phyloP scores from a whole-genome alignment of 2,113 vertebrate genomes.

The Lasiurus borealis region DNA sequence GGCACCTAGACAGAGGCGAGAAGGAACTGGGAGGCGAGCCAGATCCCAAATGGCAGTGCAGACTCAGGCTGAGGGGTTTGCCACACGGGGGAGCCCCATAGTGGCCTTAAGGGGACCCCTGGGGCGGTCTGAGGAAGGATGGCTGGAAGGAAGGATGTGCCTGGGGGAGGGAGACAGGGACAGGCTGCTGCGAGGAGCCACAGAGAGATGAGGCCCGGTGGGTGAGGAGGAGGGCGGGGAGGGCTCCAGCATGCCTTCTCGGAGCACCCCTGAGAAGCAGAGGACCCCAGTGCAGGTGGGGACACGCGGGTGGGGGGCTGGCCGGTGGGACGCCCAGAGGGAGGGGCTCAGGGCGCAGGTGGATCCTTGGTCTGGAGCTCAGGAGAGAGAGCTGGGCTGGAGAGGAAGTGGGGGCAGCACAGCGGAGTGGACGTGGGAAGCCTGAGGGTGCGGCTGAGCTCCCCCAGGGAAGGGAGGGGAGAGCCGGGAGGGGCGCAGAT shows the following conservation, averaged over 20 bases:
- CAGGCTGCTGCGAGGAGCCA: not conserved
- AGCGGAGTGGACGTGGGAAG: not conserved
- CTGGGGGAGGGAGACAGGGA: not conserved
- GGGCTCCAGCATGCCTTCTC: not conserved
- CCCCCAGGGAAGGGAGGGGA: not conserved
- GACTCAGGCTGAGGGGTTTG: not conserved
- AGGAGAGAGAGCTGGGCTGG: not conserved
- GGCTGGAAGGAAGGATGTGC: not conserved
- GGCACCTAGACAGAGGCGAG: not conserved
- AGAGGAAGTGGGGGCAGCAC: not conserved
- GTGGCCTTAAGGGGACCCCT: not conserved
- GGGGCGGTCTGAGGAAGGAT: not conserved
- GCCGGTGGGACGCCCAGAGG: not conserved
- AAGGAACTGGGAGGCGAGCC: not conserved
- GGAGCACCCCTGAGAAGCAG: not conserved
- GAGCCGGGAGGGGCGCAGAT: rapidly evolving
- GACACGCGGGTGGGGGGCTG: not conserved
- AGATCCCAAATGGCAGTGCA: not conserved
- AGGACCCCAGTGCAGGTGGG: not conserved
- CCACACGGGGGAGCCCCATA: not conserved
- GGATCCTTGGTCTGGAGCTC: not conserved
- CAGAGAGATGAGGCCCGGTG: not conserved
- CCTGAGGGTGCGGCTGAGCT: not conserved
- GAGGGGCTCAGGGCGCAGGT: not conserved
- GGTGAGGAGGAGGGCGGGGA: not conserved